These are phyloP conservation scores for Rhinoderma darwinii DNA, from an alignment of 2,113 vertebrate genomes.

Conservation along the genomic window DNA sequence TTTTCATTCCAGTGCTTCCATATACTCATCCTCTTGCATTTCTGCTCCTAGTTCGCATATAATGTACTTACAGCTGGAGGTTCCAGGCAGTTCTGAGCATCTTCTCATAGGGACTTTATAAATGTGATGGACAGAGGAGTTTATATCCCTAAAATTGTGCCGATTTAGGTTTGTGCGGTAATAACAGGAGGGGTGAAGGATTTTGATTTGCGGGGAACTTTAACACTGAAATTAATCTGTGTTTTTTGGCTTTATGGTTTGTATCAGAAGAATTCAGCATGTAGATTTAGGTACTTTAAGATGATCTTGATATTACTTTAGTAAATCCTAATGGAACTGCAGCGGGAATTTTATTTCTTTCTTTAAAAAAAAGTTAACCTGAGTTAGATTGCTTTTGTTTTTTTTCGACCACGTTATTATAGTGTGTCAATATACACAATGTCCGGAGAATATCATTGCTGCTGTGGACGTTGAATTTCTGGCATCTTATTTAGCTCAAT, in stretches of 20 bases:
- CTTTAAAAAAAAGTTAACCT: not conserved
- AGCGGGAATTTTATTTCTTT: not conserved
- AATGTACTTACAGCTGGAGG: no score
- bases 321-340: not conserved
- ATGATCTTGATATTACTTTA: not conserved
- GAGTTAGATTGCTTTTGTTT: not conserved
- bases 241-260: not conserved
- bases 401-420: not conserved
- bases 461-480: conserved; percentile 8
- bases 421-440: not conserved
- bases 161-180: not conserved
- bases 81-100: no score
- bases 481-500: conserved; percentile 34
- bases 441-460: conserved; percentile 30
- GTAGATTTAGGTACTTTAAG: not conserved
- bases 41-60: no score
- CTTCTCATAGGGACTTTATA: no score
- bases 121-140: no score
- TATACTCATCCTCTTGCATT: no score
- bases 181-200: not conserved
- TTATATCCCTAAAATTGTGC: not conserved
- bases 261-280: not conserved
- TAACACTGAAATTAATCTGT: not conserved
- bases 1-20: no score
- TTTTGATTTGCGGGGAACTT: not conserved